Evolutionary conservation across 30 jellyfish, hydroid and myxozoan species (phyloP), one percentile per base, ranked within the genome.

Genomic region (Hydra vulgaris): DNA sequence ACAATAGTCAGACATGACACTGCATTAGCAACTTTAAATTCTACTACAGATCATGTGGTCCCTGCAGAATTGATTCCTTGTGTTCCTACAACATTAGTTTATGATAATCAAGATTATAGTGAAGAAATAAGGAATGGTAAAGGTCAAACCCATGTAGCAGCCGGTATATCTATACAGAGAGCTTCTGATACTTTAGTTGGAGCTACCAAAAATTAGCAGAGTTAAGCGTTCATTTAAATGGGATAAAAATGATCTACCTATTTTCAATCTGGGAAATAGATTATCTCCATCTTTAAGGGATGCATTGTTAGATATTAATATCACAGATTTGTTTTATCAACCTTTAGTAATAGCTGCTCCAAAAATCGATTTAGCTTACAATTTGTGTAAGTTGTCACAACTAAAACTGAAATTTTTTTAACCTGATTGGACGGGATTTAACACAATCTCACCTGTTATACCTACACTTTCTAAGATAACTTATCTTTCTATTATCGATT

Each of bases 391-490:
- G 79, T 21, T 20, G 23, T 22, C 26, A 76, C 53, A 53, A 23
- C 56, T 76, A 19, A 25, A 21, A 53, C 8, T 76, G 79, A 76
- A 21, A 71, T 53, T 40, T 82, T 82, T 27, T 68, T 68, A 3
- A 68, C 86, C 88, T 18, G 72, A 80, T 83, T 87, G 94, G 94
- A 82, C 94, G 74, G 96, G 96, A 21, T 82, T 82, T 69, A 81
- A 87, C 82, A 87, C 88, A n/a, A 23, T 87, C 21, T 16, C 21
- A 0, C 74, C 21, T 18, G 40, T 5, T 61, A 83, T 68, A 16
- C 76, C 55, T 18, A 71, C 66, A 7, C 76, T 78, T 0, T 86
- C 89, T 19, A 55, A 17, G 66, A 56, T 87, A 15, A 84, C 95
- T 18, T 87, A 87, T 72, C 85, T 87, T 66, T 89, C 96, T 24